Percentiles rank a stretch among this genome's conserved stretches.
phyloP scores from a whole-genome alignment of 2,797 vertebrate genomes.

The Erethizon dorsatum region DNA sequence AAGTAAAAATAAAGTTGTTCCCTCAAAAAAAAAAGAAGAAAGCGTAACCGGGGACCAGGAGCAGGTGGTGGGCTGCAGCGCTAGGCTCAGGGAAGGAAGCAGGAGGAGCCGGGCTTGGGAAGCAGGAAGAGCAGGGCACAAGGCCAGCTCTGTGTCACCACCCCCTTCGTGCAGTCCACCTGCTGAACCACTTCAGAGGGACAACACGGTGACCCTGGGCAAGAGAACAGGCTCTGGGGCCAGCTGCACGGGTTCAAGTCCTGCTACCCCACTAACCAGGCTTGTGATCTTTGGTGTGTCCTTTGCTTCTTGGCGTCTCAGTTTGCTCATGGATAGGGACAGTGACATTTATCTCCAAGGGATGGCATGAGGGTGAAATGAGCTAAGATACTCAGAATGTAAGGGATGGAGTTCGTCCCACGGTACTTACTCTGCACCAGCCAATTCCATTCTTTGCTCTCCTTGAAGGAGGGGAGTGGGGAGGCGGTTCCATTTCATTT shows the following conservation, averaged over 20 bases:
- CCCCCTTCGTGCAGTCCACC: background rate
- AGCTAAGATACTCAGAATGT: background rate
- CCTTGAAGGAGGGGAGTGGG: background rate
- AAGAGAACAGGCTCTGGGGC: background rate
- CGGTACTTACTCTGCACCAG: fast-evolving
- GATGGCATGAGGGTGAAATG: background rate
- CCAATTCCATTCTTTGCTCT: fast-evolving
- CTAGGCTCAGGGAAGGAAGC: background rate
- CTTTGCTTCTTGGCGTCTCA: background rate
- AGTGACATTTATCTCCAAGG: background rate
- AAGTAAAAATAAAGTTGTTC: conserved; percentile 69
- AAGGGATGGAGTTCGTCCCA: background rate
- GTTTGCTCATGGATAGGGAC: background rate
- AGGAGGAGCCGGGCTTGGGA: background rate
- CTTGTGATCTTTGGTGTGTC: background rate
- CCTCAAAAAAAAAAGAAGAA: background rate
- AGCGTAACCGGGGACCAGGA: background rate
- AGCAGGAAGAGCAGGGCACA: background rate
- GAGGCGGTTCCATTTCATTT: background rate
- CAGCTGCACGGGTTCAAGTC: background rate
- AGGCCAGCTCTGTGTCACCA: background rate
- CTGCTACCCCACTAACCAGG: background rate
- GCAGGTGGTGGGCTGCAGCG: background rate
- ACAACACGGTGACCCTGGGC: background rate
- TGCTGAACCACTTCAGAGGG: background rate